Evolutionary conservation across 2,113 vertebrate species (phyloP).

Genomic region (Urocolius indicus): DNA sequence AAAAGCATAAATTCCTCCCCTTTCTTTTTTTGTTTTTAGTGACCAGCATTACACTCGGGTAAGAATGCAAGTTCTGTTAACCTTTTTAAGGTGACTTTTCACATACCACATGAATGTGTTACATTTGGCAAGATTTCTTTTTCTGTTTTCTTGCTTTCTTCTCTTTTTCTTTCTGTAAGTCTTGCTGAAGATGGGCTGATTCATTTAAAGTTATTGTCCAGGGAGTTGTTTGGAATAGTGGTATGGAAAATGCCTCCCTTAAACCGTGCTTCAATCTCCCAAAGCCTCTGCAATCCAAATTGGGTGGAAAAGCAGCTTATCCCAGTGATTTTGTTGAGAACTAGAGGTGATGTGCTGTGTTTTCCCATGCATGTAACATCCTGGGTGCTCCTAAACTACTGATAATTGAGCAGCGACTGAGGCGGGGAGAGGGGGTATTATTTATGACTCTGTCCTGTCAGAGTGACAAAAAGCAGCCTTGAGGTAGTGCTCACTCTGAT

Average conservation of each 20-base stretch:
- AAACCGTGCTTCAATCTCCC: slow-evolving; percentile 62
- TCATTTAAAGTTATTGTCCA: background rate
- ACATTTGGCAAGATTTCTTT: background rate
- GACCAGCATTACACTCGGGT: rapidly evolving
- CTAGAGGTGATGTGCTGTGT: background rate
- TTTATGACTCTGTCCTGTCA: slow-evolving; percentile 14
- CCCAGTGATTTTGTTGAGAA: background rate
- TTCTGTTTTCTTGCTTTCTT: too few species aligned
- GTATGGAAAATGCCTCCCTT: slow-evolving; percentile 76
- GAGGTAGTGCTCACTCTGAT: slow-evolving; percentile 20
- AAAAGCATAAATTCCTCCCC: background rate
- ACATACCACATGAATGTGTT: rapidly evolving
- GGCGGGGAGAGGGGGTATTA: background rate
- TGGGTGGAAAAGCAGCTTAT: slow-evolving; percentile 33
- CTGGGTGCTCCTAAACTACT: slow-evolving; percentile 17
- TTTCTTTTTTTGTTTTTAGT: background rate
- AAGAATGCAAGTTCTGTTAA: background rate
- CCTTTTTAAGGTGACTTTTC: background rate
- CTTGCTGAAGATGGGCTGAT: background rate
- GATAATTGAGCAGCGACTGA: background rate
- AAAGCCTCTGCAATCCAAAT: slow-evolving; percentile 23
- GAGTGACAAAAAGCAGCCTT: slow-evolving; percentile 55
- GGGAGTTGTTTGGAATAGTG: slow-evolving; percentile 82
- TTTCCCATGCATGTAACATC: background rate
- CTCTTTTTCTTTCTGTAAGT: background rate